Evolutionary conservation across 2,888 invertebrate species (phyloP), one percentile per base, ranked within the genome.

Genomic region (Eutolmus rufibarbis): DNA sequence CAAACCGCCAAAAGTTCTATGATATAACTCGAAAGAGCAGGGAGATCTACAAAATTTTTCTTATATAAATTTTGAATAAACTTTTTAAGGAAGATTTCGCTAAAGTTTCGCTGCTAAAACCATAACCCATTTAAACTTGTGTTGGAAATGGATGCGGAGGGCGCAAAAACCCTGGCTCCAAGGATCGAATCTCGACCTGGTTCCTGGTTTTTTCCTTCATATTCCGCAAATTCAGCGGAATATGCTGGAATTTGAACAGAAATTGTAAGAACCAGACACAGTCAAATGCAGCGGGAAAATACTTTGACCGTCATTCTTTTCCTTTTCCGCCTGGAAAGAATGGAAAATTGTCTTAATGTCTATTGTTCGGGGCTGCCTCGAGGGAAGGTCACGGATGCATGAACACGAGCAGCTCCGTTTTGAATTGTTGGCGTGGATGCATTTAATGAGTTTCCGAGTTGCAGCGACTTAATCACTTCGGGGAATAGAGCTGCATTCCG

Each of bases 51-150:
- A 56, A 82, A 57, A 57, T 14, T 66, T 82, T 82, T 82, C 57
- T 82, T n/a, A 56, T 31, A 82, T 40, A 34, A 82, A 82, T 82
- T 57, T 82, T 81, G 56, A 82, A 66, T 57, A 57, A 82, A 37
- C 4, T 51, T 57, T n/a, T 37, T 57, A 82, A 57, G 23, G 57
- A 82, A 37, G 56, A 28, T 56, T 82, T 82, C 14, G 14, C 14
- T 19, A 57, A 34, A 23, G 37, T 82, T 57, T 37, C 56, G 57
- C 37, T 51, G 46, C 9, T 82, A 66, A 14, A 66, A 37, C 82
- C 66, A 66, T 82, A 56, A 57, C 82, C 82, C 34, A 82, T 57
- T 82, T 82, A 82, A 82, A 82, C 37, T 82, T 31, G 82, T 23
- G 19, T 9, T 37, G 16, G 34, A 56, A 82, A 34, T 56, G 43